These are phyloP conservation scores for Eupithecia pulchellata DNA, from an alignment of 2,888 invertebrate species.

Conservation along the genomic window DNA sequence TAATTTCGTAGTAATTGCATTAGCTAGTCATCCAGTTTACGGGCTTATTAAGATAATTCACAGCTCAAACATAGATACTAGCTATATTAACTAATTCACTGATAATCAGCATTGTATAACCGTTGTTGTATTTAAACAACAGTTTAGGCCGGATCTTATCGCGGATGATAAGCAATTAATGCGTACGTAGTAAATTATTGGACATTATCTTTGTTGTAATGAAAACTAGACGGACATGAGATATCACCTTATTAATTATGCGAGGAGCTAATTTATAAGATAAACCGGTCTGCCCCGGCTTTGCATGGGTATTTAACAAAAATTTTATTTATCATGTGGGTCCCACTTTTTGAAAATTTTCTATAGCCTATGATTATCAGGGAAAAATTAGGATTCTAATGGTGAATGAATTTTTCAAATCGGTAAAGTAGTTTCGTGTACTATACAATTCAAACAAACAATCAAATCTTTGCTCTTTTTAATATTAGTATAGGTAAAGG, in stretches of 20 bases:
- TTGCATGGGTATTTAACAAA: no score
- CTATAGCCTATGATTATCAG: no score
- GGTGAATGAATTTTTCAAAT: no score
- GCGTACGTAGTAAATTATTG: conserved; percentile 13
- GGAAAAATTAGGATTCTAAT: no score
- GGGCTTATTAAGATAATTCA: conserved; percentile 3
- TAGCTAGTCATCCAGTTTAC: not conserved
- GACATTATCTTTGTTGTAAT: conserved; percentile 4
- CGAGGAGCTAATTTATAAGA: not conserved
- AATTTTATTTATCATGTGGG: no score
- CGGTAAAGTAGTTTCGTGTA: no score
- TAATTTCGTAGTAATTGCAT: not conserved
- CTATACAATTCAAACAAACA: no score
- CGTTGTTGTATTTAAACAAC: conserved; percentile 11
- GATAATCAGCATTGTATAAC: conserved; percentile 27
- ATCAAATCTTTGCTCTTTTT: no score
- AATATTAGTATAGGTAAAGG: no score
- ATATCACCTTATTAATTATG: conserved; percentile 9
- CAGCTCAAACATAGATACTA: not conserved
- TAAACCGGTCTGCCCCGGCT: no score
- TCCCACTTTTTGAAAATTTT: no score
- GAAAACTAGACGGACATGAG: conserved; percentile 11
- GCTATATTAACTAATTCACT: conserved; percentile 1
- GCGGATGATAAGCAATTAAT: conserved; percentile 19
- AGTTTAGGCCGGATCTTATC: conserved; percentile 28